Conservation (phyloP, 1,140 invertebrate genomes). For the Bilobella aurantiaca region DNA sequence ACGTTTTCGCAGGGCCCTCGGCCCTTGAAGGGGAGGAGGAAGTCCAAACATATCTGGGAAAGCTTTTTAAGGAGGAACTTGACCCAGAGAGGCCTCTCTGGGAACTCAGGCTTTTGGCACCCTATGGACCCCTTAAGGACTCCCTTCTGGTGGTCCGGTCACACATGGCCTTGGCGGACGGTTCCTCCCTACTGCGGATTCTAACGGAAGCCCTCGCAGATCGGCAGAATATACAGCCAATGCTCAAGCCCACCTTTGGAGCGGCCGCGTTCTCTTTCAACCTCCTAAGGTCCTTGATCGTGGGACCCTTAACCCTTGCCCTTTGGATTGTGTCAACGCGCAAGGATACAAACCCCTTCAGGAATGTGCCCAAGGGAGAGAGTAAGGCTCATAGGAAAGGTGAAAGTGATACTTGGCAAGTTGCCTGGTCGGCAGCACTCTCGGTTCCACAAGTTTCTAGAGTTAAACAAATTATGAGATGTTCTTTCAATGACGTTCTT, state of each 20-base stretch:
- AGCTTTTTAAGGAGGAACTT: slow-evolving; percentile 42
- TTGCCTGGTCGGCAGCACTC: slow-evolving; percentile 45
- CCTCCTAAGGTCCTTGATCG: slow-evolving; percentile 43
- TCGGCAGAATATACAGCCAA: slow-evolving; percentile 38
- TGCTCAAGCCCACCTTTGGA: slow-evolving; percentile 42
- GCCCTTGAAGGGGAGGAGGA: slow-evolving; percentile 37
- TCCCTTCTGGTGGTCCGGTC: slow-evolving; percentile 46
- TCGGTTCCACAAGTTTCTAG: slow-evolving; percentile 39
- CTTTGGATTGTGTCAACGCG: slow-evolving; percentile 41
- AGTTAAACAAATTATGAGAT: slow-evolving; percentile 43
- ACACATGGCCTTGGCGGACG: slow-evolving; percentile 50
- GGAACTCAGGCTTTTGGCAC: slow-evolving; percentile 48
- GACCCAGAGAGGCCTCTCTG: slow-evolving; percentile 44
- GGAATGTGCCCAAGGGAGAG: slow-evolving; percentile 18
- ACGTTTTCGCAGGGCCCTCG: slow-evolving; percentile 43
- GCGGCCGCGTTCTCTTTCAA: slow-evolving; percentile 42
- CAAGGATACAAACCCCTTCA: slow-evolving; percentile 32
- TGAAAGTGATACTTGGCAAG: slow-evolving; percentile 34
- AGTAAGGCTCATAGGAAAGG: background rate
- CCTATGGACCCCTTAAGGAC: slow-evolving; percentile 41
- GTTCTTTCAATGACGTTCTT: slow-evolving; percentile 48
- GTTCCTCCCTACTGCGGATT: slow-evolving; percentile 45
- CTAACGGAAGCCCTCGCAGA: slow-evolving; percentile 46
- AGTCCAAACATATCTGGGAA: slow-evolving; percentile 42
- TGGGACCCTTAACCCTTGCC: slow-evolving; percentile 47